Percentiles rank a stretch among this genome's conserved stretches.
phyloP scores from a whole-genome alignment of 2,888 invertebrate species.

The Endotricha flammealis region DNA sequence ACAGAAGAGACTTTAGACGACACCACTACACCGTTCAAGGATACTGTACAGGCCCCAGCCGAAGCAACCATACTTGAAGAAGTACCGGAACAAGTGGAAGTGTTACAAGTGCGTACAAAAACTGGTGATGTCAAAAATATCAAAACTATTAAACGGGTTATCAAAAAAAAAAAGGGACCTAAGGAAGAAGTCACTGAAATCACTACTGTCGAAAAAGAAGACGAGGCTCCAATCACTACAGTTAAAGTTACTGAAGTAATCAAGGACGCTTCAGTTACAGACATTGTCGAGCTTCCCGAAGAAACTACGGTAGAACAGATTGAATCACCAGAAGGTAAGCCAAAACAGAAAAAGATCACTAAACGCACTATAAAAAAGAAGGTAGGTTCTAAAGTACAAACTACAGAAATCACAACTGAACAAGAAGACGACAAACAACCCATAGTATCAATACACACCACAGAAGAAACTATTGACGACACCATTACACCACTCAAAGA shows the following conservation, averaged over 20 bases:
- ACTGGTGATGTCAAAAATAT: constrained; percentile 31
- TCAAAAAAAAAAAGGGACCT: constrained; percentile 28
- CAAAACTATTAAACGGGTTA: constrained; percentile 21
- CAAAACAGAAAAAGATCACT: constrained; percentile 36
- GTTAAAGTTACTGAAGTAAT: constrained; percentile 6
- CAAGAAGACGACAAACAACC: constrained; percentile 26
- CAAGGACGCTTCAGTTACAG: constrained; percentile 15
- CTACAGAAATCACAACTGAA: constrained; percentile 18
- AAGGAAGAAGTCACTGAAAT: constrained; percentile 28
- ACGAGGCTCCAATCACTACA: constrained; percentile 30
- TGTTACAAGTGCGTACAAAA: constrained; percentile 17
- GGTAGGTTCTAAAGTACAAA: constrained; percentile 29
- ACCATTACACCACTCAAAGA: constrained; percentile 21
- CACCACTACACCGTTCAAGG: neutral
- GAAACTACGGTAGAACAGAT: constrained; percentile 40
- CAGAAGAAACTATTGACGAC: constrained; percentile 29
- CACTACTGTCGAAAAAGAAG: constrained; percentile 24
- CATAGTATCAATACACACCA: constrained; percentile 27
- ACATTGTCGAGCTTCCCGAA: constrained; percentile 23
- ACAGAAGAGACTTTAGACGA: constrained; percentile 2
- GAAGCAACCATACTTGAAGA: constrained; percentile 20
- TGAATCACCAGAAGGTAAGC: constrained; percentile 26
- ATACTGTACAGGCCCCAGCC: constrained; percentile 13
- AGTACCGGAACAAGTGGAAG: constrained; percentile 15
- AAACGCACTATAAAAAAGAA: constrained; percentile 35